Conservation (phyloP, 2,797 vertebrate genomes). For the Graptemys geographica region DNA sequence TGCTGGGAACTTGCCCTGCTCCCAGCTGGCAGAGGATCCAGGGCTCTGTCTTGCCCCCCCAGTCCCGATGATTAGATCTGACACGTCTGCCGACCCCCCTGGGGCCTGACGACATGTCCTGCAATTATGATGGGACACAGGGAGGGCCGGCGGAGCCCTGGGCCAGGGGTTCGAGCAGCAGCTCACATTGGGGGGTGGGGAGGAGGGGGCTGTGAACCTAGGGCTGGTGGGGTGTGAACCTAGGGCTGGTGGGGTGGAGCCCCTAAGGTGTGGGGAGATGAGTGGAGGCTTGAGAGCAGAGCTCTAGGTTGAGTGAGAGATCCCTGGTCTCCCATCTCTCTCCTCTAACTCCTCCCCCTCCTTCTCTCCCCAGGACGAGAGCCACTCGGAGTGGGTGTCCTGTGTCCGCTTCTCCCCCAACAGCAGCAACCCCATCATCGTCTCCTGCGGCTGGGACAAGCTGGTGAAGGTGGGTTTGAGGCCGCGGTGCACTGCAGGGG, state of each 20-base stretch:
- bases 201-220: not conserved
- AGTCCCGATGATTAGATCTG: constrained; percentile 34
- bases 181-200: too few species aligned
- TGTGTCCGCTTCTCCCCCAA: constrained; percentile 97
- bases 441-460: constrained; percentile 97
- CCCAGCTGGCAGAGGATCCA: rapidly evolving
- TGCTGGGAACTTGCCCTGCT: not conserved
- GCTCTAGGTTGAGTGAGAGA: rapidly evolving
- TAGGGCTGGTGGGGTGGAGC: not conserved
- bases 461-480: constrained; percentile 90
- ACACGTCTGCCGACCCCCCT: constrained; percentile 35
- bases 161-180: not conserved
- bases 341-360: not conserved
- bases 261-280: not conserved
- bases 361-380: constrained; percentile 86
- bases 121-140: constrained; percentile 67
- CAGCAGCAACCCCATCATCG: constrained; percentile 98
- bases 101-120: constrained; percentile 65
- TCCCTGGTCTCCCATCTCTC: not conserved
- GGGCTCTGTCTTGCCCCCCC: not conserved
- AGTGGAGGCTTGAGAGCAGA: not conserved
- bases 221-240: not conserved
- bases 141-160: not conserved
- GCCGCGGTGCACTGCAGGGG: rapidly evolving
- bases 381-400: constrained; percentile 94